Evolutionary conservation across 2,888 invertebrate genomes (phyloP), one percentile per base, ranked within the genome.

Genomic region (Iselma pallidipennis): DNA sequence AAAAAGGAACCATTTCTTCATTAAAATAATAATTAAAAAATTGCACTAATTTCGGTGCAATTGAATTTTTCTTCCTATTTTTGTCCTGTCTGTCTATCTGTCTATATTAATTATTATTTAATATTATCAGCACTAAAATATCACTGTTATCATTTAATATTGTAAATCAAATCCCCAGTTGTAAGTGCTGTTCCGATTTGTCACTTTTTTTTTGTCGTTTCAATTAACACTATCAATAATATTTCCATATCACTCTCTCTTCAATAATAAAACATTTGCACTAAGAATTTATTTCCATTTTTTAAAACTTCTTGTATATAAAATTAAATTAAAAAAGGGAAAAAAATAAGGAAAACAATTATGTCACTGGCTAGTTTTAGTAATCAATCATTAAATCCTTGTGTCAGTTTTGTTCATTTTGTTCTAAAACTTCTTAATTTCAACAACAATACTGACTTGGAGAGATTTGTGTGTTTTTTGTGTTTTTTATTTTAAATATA

Each of bases 21-120:
- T 58, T 49, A 59, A 52, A 58, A 63, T 55, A 45, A 54, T 29
- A 16, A n/a, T n/a, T 12, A 48, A n/a, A 70, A 69, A 69, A 78
- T 77, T 76, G 77, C 77, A 77, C 78, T 71, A 66, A 66, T 66
- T 69, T 63, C 72, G 71, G 76, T 76, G 77, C 77, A 76, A 75
- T 71, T 59, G 60, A 58, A 59, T 58, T 48, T 29, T 62, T 49
- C 49, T 57, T 53, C 59, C 29, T 60, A 51, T 31, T 31, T 53
- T 49, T 56, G 51, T 52, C 53, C n/a, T n/a, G n/a, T 52, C 49
- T 31, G 33, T 49, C 59, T 21, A 31, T 42, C 56, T 54, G 12
- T 37, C 26, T 49, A 55, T 51, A 45, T 25, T 57, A 14, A 10
- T 25, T 16, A 45, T 57, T 54, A 51, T 48, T 55, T 55, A 49